Evolutionary conservation across 2,888 invertebrate genomes (phyloP), one percentile per base, ranked within the genome.

Genomic region (Melieria picta): DNA sequence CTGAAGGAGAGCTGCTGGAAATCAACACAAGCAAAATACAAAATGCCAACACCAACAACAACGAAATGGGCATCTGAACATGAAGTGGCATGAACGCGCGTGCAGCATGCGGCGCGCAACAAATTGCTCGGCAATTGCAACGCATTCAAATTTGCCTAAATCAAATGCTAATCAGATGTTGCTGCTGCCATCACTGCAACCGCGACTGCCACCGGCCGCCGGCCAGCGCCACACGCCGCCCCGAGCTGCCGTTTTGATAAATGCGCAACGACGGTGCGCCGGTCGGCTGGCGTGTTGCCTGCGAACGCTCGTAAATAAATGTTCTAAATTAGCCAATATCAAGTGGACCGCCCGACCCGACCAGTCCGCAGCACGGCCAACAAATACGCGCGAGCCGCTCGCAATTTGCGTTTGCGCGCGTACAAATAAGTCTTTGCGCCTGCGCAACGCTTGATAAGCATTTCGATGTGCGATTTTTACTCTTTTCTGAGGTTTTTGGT

Each of bases 301-400:
- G 76, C 78, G 75, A 75, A 78, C 78, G 75, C 80, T 75, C 80
- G 79, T 81, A 81, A 82, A 82, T 79, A 81, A 80, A 80, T 78
- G 79, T 82, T 78, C 81, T 81, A 81, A 58, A 82, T 81, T 81
- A 80, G 80, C 76, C 79, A 80, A 79, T 80, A 52, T 64, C 30
- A 30, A 30, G 30, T 30, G 30, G 30, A 30, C 30, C 30, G 30
- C 30, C 30, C 30, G 30, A 30, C 30, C 30, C 30, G 30, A 42
- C 43, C 48, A 11, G 50, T 50, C 45, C 43, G 45, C 42, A 65
- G 13, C 55, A 45, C 45, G 64, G 55, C 55, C 7, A 10, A 9
- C 64, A 43, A 11, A n/a, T 13, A n/a, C 9, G 42, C 52, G 42
- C 30, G 9, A 42, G 48, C 16, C 63, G 30, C 46, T 30, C n/a